phyloP scores from a whole-genome alignment of 2,113 vertebrate genomes.

The Cnemophilus loriae region DNA sequence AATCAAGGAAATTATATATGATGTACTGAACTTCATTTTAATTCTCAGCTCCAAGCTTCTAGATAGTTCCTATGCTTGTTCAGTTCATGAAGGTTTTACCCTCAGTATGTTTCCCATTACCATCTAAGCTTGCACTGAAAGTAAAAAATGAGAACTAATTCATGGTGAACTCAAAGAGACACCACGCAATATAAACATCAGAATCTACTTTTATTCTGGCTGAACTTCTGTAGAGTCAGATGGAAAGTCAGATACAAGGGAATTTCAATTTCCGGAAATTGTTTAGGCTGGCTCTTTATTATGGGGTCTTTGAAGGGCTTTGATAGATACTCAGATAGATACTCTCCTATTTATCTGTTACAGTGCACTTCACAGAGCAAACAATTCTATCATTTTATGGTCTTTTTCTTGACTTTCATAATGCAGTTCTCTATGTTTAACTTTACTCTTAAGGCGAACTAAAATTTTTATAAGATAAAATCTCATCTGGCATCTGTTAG shows the following conservation, averaged over 20 bases:
- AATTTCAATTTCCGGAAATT: constrained; percentile 18
- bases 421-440: not conserved
- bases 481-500: not conserved
- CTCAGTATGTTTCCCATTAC: not conserved
- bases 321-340: not conserved
- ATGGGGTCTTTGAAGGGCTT: not conserved
- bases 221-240: not conserved
- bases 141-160: not conserved
- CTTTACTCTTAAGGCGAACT: not conserved
- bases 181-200: not conserved
- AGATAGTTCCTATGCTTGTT: not conserved
- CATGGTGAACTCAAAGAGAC: constrained; percentile 11
- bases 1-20: not conserved
- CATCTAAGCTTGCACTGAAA: not conserved
- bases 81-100: not conserved
- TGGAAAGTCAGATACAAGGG: not conserved
- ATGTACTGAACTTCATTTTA: not conserved
- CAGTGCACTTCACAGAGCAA: not conserved
- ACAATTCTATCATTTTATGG: not conserved
- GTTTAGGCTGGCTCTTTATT: not conserved
- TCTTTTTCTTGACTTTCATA: not conserved
- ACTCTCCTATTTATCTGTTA: not conserved
- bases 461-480: not conserved
- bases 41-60: not conserved
- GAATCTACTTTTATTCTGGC: not conserved